A percentile compares a stretch with the other conserved stretches of the same genome.
Conservation (phyloP, 2,113 vertebrate genomes). For the Natator depressus region DNA sequence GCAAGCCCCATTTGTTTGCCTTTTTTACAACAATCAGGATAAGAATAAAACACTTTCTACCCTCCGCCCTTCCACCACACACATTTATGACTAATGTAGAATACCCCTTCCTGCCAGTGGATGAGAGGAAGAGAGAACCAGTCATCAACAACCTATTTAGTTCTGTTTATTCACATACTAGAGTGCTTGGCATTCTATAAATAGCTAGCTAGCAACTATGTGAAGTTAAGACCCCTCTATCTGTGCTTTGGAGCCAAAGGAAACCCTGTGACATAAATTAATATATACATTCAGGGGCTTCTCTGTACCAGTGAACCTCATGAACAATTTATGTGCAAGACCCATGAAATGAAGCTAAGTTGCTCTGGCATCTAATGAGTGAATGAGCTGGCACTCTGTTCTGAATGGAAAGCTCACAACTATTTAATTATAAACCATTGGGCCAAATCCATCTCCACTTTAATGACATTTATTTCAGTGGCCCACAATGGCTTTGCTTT, state of each 20-base stretch:
- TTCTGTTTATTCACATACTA: not conserved
- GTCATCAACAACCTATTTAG: not conserved
- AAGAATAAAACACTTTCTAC: not conserved
- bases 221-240: conserved; percentile 38
- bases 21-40: not conserved
- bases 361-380: conserved; percentile 52
- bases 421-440: conserved; percentile 56
- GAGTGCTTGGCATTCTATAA: not conserved
- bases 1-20: not conserved
- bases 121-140: not conserved
- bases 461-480: conserved; percentile 38
- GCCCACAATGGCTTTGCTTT: conserved; percentile 30
- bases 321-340: conserved; percentile 73
- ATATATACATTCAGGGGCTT: conserved; percentile 20
- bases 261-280: conserved; percentile 45
- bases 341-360: conserved; percentile 72
- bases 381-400: conserved; percentile 34
- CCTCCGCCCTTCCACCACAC: fast-evolving
- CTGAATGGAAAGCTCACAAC: conserved; percentile 42
- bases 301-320: conserved; percentile 54
- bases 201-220: not conserved
- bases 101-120: not conserved
- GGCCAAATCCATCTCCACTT: conserved; percentile 50
- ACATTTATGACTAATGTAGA: not conserved
- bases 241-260: conserved; percentile 25